Percentiles rank a stretch among this genome's conserved stretches.
Conservation (phyloP, 1,140 invertebrate genomes). For the Chelonus insularis region DNA sequence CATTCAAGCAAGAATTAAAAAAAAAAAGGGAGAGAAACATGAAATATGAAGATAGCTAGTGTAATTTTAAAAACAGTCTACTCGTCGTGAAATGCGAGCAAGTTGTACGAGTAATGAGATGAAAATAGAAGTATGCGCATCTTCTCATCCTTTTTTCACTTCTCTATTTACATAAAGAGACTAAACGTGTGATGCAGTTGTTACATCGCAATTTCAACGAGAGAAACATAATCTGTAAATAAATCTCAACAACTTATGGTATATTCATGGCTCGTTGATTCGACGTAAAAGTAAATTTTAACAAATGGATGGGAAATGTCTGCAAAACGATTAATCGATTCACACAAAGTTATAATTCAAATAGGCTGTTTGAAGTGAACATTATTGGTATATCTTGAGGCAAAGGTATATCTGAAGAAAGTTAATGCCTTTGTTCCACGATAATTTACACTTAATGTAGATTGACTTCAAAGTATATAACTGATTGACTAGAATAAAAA, state of each 20-base stretch:
- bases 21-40: slow-evolving; percentile 6
- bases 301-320: slow-evolving; percentile 14
- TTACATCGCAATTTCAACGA: slow-evolving; percentile 22
- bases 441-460: slow-evolving; percentile 13
- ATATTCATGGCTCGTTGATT: slow-evolving; percentile 15
- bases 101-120: slow-evolving; percentile 25
- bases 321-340: slow-evolving; percentile 17
- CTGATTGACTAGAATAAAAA: too few species aligned
- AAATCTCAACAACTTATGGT: slow-evolving; percentile 16
- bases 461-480: too few species aligned
- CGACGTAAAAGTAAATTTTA: slow-evolving; percentile 12
- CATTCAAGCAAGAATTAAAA: slow-evolving; percentile 13
- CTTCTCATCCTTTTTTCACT: background rate
- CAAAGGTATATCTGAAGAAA: slow-evolving; percentile 7
- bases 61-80: slow-evolving; percentile 26
- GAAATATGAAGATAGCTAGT: slow-evolving; percentile 1
- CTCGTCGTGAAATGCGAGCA: slow-evolving; percentile 21
- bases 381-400: background rate
- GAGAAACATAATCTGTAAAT: slow-evolving; percentile 21
- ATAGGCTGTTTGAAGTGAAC: background rate
- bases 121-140: slow-evolving; percentile 25
- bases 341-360: slow-evolving; percentile 7
- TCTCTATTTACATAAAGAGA: background rate
- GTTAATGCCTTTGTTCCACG: slow-evolving; percentile 24
- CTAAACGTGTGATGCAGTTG: slow-evolving; percentile 19